phyloP scores from a whole-genome alignment of 2,113 vertebrate genomes.

The Halichoeres trimaculatus region DNA sequence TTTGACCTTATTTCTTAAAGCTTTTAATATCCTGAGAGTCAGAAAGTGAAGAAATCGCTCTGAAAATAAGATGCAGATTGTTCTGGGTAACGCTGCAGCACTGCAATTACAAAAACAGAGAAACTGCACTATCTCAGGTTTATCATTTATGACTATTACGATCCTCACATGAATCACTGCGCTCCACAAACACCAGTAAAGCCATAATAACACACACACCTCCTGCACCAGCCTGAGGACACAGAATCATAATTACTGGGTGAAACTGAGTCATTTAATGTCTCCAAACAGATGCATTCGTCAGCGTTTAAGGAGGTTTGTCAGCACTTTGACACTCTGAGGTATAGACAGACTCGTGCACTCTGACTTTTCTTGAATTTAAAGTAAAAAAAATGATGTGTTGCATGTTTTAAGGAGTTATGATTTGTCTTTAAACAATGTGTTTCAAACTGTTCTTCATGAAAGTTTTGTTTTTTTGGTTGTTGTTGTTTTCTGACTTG shows the following conservation, averaged over 20 bases:
- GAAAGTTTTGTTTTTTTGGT: no score
- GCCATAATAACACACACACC: neutral
- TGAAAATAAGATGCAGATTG: no score
- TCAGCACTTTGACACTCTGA: slow-evolving; percentile 12
- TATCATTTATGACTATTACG: slow-evolving; percentile 11
- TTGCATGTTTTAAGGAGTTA: no score
- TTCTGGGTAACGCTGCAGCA: neutral
- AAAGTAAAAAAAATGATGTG: no score
- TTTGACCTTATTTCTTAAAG: neutral
- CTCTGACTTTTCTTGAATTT: no score
- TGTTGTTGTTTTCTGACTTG: no score
- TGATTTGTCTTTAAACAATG: no score
- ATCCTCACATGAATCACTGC: slow-evolving; percentile 7
- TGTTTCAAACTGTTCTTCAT: no score
- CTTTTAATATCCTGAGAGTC: neutral
- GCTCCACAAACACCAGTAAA: neutral
- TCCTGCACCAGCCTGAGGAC: neutral
- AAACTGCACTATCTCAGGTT: neutral
- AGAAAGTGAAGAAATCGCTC: neutral
- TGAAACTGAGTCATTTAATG: neutral
- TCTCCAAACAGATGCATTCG: neutral
- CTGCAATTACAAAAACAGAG: neutral
- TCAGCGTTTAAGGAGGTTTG: slow-evolving; percentile 6
- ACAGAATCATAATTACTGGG: slow-evolving; percentile 14
- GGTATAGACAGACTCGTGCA: neutral